A percentile compares a stretch with the other conserved stretches of the same genome.
phyloP scores from a whole-genome alignment of 2,888 invertebrate genomes.

The Megaustenia siamemsis region DNA sequence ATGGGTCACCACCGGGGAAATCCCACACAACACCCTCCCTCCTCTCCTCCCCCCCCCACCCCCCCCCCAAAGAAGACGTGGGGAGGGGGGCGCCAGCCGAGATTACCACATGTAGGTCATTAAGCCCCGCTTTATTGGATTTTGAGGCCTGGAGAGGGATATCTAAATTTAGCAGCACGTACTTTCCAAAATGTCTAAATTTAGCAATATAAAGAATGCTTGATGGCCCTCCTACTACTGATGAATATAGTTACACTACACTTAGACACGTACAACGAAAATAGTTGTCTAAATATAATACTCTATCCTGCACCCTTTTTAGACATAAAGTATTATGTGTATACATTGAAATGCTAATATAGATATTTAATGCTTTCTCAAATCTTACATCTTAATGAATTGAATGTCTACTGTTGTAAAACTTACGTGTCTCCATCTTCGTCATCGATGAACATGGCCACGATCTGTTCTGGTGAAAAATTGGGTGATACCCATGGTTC shows the following conservation, averaged over 20 bases:
- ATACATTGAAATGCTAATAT: too few species aligned
- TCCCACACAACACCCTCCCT: too few species aligned
- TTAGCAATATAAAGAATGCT: slow-evolving; percentile 31
- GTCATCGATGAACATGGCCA: slow-evolving; percentile 65
- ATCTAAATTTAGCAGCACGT: slow-evolving; percentile 53
- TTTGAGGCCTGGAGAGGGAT: slow-evolving; percentile 51
- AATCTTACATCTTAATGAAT: too few species aligned
- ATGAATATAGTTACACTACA: too few species aligned
- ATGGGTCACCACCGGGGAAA: slow-evolving; percentile 43
- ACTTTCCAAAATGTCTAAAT: slow-evolving; percentile 55
- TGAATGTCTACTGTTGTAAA: too few species aligned
- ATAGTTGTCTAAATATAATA: not conserved
- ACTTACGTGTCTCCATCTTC: slow-evolving; percentile 75
- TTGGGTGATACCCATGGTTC: slow-evolving; percentile 32
- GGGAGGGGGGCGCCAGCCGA: slow-evolving; percentile 2
- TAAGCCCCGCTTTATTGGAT: slow-evolving; percentile 18
- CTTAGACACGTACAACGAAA: slow-evolving; percentile 38
- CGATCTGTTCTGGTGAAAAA: slow-evolving; percentile 49
- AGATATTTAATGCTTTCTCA: too few species aligned
- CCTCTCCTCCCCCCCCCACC: too few species aligned
- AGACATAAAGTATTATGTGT: too few species aligned
- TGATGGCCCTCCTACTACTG: slow-evolving; percentile 39
- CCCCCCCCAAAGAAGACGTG: too few species aligned
- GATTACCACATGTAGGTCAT: slow-evolving; percentile 31
- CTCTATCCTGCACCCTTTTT: not conserved